phyloP scores from a whole-genome alignment of 2,113 vertebrate species.

The Arvicanthis niloticus region DNA sequence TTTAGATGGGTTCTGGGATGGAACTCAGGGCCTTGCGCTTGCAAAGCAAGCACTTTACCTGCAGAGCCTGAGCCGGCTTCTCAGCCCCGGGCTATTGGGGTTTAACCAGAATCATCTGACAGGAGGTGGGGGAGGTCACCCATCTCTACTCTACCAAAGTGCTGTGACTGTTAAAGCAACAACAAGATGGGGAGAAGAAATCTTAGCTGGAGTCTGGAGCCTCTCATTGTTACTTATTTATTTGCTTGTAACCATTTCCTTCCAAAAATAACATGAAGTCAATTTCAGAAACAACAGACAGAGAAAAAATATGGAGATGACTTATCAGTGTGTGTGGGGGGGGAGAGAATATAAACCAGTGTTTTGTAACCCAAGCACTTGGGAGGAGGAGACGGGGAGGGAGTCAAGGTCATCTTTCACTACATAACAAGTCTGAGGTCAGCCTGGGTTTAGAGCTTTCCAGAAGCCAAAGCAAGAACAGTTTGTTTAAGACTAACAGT shows the following conservation, averaged over 20 bases:
- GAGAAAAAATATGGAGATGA: constrained; percentile 33
- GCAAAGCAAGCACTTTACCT: neutral
- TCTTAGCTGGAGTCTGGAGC: neutral
- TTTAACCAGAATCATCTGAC: constrained; percentile 27
- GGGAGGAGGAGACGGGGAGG: neutral
- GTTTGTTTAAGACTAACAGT: neutral
- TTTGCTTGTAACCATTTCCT: constrained; percentile 38
- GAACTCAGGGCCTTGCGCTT: neutral
- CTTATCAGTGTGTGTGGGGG: neutral
- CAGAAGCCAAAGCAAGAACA: constrained; percentile 29
- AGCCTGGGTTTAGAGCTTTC: neutral
- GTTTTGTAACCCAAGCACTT: neutral
- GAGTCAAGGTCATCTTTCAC: neutral
- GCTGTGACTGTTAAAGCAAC: neutral
- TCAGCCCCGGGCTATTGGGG: neutral
- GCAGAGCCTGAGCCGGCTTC: neutral
- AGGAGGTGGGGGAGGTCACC: neutral
- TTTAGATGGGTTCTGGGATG: neutral
- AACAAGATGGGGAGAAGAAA: neutral
- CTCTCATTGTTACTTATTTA: neutral
- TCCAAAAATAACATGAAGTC: constrained; percentile 13
- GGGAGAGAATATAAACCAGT: neutral
- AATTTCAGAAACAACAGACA: constrained; percentile 4
- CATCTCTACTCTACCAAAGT: neutral
- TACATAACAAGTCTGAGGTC: neutral